Conservation (phyloP, 2,797 vertebrate genomes). For the Hippopotamyrus pictus region DNA sequence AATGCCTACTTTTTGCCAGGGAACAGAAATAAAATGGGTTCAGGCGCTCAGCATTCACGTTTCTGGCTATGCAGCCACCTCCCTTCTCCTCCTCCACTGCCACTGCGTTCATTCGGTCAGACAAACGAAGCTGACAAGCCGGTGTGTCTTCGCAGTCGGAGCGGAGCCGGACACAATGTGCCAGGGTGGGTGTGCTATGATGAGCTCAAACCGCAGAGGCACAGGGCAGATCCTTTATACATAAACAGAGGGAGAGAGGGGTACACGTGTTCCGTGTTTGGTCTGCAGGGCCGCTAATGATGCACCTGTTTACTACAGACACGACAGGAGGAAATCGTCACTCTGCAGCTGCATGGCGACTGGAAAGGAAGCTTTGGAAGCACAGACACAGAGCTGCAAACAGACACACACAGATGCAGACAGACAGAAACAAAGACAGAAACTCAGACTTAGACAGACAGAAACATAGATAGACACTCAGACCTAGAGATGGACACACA, state of each 20-base stretch:
- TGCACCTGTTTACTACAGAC: slow-evolving; percentile 6
- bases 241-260: not conserved
- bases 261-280: not conserved
- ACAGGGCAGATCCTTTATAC: not conserved
- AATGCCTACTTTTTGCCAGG: not conserved
- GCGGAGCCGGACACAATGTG: not conserved
- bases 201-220: not conserved
- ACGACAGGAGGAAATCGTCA: not conserved
- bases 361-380: not conserved
- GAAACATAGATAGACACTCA: too few species aligned
- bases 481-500: not conserved
- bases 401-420: not conserved
- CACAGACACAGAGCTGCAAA: not conserved
- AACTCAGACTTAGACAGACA: not conserved
- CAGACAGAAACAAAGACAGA: not conserved
- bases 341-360: not conserved
- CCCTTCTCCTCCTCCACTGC: not conserved
- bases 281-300: not conserved
- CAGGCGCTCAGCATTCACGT: not conserved
- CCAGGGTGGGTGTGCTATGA: not conserved
- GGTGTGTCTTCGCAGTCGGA: not conserved
- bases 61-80: not conserved
- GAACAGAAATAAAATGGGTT: not conserved
- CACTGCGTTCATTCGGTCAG: not conserved
- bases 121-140: not conserved